Evolutionary conservation across 2,113 vertebrate species (phyloP), one percentile per base, ranked within the genome.

Genomic region (Mystacornis crossleyi): DNA sequence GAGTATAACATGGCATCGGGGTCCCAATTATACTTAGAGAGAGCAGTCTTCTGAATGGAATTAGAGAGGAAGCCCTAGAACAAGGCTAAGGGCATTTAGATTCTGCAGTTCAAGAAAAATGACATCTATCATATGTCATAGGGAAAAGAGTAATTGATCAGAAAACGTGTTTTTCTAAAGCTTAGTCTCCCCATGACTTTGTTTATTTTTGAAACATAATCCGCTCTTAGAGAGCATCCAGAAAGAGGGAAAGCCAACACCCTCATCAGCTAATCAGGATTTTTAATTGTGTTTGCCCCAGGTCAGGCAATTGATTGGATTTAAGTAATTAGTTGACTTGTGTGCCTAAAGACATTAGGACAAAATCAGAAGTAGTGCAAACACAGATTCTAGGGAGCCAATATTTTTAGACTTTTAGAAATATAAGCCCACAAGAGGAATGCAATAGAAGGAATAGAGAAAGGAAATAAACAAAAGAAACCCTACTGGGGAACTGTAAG

Each of bases 181-280:
- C 21, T 75, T 57, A 73, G 33, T 69, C 36, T 81, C 26, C 17
- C 55, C 24, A 16, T 61, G 8, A 73, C 60, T 72, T 88, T 69
- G 31, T 80, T 97, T 92, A 72, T 81, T 93, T 92, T 80, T 18
- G 61, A 88, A 95, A 80, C 13, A 45, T 53, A 90, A 82, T 61
- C 23, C n/a, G 62, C 34, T 69, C 54, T 54, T 83, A 48, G 21
- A 75, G 14, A 83, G 36, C 6, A 15, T 81, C 54, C 50, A 75
- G 42, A 9, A 15, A 81, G 42, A 34, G 65, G 20, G 58, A 70
- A 61, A 92, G 19, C 23, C 31, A 86, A 65, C 54, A 58, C 47
- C 38, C 21, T 62, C 7, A 11, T 6, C 47, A 57, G 16, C 8
- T 83, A 61, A 71, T 69, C 23, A 81, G 19, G 54, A 77, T 50